Evolutionary conservation across 1,140 invertebrate genomes (phyloP).

Genomic region (Octopus bimaculoides): DNA sequence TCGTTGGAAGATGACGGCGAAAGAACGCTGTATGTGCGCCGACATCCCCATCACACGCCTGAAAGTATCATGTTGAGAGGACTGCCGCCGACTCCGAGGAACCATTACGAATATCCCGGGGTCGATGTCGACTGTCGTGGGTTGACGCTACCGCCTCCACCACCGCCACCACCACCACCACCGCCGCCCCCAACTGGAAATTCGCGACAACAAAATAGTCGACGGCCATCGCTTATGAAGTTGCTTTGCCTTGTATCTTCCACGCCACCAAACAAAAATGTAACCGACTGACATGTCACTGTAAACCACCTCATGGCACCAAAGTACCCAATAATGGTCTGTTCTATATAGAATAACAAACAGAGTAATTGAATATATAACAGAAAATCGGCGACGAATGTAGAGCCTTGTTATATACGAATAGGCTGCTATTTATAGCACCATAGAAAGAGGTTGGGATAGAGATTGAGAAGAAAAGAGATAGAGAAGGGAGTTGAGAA

Average conservation of each 20-base stretch:
- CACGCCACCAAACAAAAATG: not conserved
- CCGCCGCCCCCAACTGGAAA: not conserved
- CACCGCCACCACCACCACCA: not conserved
- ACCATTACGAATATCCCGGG: not conserved
- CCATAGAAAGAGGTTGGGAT: too few relatives aligned
- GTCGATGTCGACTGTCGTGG: not conserved
- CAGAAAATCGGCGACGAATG: not conserved
- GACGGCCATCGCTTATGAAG: not conserved
- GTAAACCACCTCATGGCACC: not conserved
- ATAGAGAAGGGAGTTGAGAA: too few relatives aligned
- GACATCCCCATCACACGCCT: not conserved
- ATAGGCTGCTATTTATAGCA: not conserved
- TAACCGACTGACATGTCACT: not conserved
- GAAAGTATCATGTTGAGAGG: not conserved
- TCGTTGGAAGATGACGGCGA: not conserved
- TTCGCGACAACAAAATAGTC: not conserved
- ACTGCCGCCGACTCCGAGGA: not conserved
- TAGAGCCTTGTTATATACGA: not conserved
- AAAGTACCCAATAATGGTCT: not conserved
- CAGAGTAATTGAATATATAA: not conserved
- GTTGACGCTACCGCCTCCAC: not conserved
- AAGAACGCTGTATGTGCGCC: not conserved
- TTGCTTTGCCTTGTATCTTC: not conserved
- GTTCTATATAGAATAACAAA: not conserved
- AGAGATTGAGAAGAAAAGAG: too few relatives aligned